These are phyloP conservation scores for Carassius auratus DNA, from an alignment of 2,113 vertebrate genomes.

Conservation along the genomic window DNA sequence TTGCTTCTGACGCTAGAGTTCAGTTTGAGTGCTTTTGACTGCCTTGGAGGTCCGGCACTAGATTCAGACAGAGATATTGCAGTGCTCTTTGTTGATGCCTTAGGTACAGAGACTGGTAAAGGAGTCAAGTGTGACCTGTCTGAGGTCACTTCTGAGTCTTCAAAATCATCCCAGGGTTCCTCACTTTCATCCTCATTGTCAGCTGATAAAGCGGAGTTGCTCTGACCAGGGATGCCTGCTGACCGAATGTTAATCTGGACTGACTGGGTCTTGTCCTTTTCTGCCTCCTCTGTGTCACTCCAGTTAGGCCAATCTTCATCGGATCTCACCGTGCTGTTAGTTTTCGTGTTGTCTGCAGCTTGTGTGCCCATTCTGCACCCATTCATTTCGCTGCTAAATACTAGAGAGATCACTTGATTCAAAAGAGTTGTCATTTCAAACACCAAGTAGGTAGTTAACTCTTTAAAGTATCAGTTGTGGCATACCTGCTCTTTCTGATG, in stretches of 20 bases:
- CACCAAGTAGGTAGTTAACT: background rate
- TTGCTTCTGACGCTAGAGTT: constrained; percentile 60
- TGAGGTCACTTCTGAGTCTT: constrained; percentile 35
- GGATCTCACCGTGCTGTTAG: constrained; percentile 42
- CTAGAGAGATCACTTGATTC: constrained; percentile 59
- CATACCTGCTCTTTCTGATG: constrained; percentile 65
- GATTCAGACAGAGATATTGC: constrained; percentile 54
- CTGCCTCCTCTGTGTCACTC: constrained; percentile 82
- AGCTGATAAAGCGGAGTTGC: background rate
- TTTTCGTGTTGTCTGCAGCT: constrained; percentile 59
- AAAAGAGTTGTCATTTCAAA: constrained; percentile 11
- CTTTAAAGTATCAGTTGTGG: background rate
- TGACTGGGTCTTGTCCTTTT: constrained; percentile 65
- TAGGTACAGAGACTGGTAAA: too few relatives aligned
- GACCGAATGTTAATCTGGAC: constrained; percentile 70
- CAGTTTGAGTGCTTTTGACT: constrained; percentile 72
- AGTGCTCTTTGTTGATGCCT: constrained; percentile 33
- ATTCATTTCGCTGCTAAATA: constrained; percentile 61
- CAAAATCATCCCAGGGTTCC: constrained; percentile 79
- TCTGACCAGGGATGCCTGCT: background rate
- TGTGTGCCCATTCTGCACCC: constrained; percentile 60
- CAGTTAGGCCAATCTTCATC: constrained; percentile 96
- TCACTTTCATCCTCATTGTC: constrained; percentile 49
- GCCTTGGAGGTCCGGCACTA: constrained; percentile 43
- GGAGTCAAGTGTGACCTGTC: too few relatives aligned